Conservation (phyloP, 2,113 vertebrate species). For the Daboia siamensis region DNA sequence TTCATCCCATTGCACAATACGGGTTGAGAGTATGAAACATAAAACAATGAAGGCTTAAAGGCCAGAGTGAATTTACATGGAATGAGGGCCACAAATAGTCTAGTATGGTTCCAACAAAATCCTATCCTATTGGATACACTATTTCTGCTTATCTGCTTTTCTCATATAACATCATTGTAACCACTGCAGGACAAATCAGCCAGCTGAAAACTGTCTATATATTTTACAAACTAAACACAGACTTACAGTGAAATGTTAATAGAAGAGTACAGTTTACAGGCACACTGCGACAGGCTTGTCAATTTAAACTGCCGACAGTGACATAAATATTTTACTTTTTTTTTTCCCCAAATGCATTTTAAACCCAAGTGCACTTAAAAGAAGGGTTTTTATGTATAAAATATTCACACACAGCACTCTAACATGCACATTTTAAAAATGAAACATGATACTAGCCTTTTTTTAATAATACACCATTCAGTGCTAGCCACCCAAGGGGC, state of each 20-base stretch:
- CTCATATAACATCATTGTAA: not conserved
- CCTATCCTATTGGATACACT: not conserved
- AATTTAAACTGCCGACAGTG: not conserved
- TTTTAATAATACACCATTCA: slow-evolving; percentile 66
- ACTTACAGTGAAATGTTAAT: not conserved
- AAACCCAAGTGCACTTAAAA: slow-evolving; percentile 5
- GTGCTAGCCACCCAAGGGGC: slow-evolving; percentile 69
- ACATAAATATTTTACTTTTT: not conserved
- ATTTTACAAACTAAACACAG: not conserved
- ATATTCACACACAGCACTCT: slow-evolving; percentile 20
- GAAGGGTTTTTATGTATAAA: slow-evolving; percentile 27
- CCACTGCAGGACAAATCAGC: not conserved
- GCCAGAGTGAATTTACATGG: not conserved
- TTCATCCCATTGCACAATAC: not conserved
- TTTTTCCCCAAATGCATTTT: slow-evolving; percentile 15
- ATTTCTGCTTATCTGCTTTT: not conserved
- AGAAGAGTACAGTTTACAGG: not conserved
- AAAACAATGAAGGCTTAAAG: not conserved
- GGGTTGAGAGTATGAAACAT: not conserved
- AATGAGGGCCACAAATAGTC: not conserved
- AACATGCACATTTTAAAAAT: slow-evolving; percentile 31
- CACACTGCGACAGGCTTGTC: not conserved
- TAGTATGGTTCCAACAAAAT: not conserved
- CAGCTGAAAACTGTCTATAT: not conserved
- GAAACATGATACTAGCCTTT: slow-evolving; percentile 49